phyloP scores from a whole-genome alignment of 1,140 invertebrate genomes.

The Littorina saxatilis region DNA sequence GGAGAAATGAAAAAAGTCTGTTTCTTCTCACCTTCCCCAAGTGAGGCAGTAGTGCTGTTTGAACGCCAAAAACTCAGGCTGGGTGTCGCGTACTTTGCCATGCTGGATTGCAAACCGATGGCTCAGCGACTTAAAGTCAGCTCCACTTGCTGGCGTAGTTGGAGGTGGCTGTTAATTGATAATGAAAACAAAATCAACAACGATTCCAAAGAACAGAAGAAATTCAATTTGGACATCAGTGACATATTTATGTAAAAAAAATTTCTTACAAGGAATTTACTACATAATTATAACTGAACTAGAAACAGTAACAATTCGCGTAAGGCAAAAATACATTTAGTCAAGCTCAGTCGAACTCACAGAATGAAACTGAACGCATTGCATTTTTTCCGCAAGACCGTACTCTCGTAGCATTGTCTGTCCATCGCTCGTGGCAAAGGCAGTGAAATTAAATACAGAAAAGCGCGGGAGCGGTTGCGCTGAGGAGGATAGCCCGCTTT shows the following conservation, averaged over 20 bases:
- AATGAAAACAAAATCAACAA: not conserved
- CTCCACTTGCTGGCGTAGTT: constrained; percentile 70
- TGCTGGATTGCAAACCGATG: constrained; percentile 73
- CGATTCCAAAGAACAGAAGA: not conserved
- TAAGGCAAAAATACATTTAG: no score
- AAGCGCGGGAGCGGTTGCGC: no score
- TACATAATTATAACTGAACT: not conserved
- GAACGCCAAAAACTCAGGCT: constrained; percentile 71
- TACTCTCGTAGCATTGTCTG: no score
- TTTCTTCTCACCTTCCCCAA: constrained; percentile 76
- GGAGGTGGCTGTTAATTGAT: constrained; percentile 70
- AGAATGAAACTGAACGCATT: no score
- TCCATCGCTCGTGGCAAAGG: no score
- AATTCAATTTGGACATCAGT: not conserved
- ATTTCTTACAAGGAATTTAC: not conserved
- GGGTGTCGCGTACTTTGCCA: constrained; percentile 66
- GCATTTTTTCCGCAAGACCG: no score
- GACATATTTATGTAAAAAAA: no score
- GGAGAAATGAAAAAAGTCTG: no score
- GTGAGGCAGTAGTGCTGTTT: constrained; percentile 73
- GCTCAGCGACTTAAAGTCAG: constrained; percentile 62
- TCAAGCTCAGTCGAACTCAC: no score
- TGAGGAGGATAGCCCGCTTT: no score
- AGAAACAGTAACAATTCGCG: no score
- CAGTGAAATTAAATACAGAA: no score